These are phyloP conservation scores for Drosophila auraria DNA, from an alignment of 1,140 invertebrate genomes.

Conservation along the genomic window DNA sequence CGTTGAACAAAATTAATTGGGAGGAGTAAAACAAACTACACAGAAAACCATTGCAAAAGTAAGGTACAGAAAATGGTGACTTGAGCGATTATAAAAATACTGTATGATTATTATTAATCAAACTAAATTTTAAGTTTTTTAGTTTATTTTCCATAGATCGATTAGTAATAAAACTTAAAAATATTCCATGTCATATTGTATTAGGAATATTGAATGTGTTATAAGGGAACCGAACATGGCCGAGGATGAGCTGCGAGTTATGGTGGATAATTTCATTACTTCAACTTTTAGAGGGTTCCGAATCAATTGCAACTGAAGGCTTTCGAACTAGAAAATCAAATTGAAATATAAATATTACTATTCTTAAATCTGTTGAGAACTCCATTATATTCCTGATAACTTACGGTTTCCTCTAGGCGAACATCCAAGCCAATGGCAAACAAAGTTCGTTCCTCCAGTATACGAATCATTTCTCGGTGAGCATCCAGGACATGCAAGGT, in stretches of 20 bases:
- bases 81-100: too few relatives aligned
- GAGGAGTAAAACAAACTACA: too few relatives aligned
- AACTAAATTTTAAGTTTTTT: not conserved
- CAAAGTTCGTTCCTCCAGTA: slow-evolving; percentile 25
- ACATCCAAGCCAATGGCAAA: slow-evolving; percentile 18
- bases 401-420: slow-evolving; percentile 19
- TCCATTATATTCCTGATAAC: not conserved
- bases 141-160: not conserved
- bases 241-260: not conserved
- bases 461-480: not conserved
- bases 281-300: slow-evolving; percentile 24
- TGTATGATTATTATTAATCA: too few relatives aligned
- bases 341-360: too few relatives aligned
- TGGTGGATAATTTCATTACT: slow-evolving; percentile 7
- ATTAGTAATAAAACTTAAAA: not conserved
- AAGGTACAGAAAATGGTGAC: too few relatives aligned
- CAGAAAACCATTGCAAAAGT: too few relatives aligned
- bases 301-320: slow-evolving; percentile 25
- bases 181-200: slow-evolving; percentile 42
- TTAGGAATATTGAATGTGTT: slow-evolving; percentile 25
- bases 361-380: too few relatives aligned
- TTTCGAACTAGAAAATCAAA: slow-evolving; percentile 21
- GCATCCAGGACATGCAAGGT: slow-evolving; percentile 9
- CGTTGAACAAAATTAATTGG: too few relatives aligned
- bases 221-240: slow-evolving; percentile 16